Conservation (phyloP, 37 sponge, comb jelly and placozoan genomes). For the Ianthella basta region DNA sequence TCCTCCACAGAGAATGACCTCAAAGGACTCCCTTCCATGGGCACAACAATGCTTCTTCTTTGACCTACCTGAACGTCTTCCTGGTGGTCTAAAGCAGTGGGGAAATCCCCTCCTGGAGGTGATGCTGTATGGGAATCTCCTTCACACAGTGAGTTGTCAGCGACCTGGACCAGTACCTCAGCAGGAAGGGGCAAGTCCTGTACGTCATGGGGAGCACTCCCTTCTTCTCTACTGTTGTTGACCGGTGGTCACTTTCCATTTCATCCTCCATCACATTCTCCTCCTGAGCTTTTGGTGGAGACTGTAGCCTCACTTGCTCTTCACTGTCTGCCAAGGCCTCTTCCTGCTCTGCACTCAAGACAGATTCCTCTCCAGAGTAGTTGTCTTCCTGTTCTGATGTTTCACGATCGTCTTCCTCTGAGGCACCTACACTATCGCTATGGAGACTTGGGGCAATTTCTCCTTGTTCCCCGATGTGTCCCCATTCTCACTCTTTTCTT, state of each 20-base stretch:
- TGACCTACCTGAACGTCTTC: no score
- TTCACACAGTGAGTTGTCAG: no score
- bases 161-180: no score
- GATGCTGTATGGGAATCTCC: no score
- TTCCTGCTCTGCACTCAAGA: not conserved
- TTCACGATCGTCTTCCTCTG: not conserved
- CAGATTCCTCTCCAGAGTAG: not conserved
- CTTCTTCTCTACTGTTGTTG: no score
- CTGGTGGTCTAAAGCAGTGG: no score
- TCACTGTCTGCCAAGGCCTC: not conserved
- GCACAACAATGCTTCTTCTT: not conserved
- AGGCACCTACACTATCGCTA: not conserved
- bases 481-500: constrained; percentile 11
- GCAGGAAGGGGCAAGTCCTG: no score
- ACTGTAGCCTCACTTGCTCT: not conserved
- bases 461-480: not conserved
- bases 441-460: not conserved
- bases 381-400: no score
- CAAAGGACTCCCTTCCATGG: not conserved
- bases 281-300: not conserved
- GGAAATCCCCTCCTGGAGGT: no score
- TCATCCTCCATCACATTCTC: not conserved
- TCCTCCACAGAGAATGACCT: not conserved
- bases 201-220: no score
- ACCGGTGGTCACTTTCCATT: no score